Conservation (phyloP, 37 sponge, comb jelly and placozoan species). For the Beroe ovata region DNA sequence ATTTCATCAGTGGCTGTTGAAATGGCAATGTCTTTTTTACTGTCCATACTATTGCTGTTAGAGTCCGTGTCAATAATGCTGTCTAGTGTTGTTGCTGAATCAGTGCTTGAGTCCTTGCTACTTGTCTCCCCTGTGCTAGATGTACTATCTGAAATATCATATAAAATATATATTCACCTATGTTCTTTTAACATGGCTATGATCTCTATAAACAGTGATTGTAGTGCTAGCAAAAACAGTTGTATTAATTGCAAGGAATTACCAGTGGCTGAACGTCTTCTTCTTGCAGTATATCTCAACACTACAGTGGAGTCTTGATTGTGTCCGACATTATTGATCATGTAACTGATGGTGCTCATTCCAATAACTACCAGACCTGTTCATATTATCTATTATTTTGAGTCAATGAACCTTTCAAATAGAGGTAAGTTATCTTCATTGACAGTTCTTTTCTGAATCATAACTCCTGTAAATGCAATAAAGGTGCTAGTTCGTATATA, state of each 20-base stretch:
- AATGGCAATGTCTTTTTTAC: not conserved
- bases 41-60: too few relatives aligned
- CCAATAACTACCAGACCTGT: not conserved
- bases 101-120: too few relatives aligned
- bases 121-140: too few relatives aligned
- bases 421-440: too few relatives aligned
- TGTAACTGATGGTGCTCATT: not conserved
- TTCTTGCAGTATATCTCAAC: not conserved
- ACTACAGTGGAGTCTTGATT: not conserved
- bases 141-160: too few relatives aligned
- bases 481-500: too few relatives aligned
- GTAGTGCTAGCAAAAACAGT: not conserved
- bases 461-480: too few relatives aligned
- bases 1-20: not conserved
- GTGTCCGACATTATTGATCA: not conserved
- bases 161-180: too few relatives aligned
- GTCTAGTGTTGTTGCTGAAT: too few relatives aligned
- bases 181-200: not conserved
- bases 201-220: not conserved
- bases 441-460: too few relatives aligned
- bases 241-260: too few relatives aligned
- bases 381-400: not conserved
- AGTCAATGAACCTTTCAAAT: not conserved
- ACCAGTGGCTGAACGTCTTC: not conserved
- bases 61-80: too few relatives aligned